phyloP scores from a whole-genome alignment of 1,140 invertebrate genomes.

The Drosophila oshimai region DNA sequence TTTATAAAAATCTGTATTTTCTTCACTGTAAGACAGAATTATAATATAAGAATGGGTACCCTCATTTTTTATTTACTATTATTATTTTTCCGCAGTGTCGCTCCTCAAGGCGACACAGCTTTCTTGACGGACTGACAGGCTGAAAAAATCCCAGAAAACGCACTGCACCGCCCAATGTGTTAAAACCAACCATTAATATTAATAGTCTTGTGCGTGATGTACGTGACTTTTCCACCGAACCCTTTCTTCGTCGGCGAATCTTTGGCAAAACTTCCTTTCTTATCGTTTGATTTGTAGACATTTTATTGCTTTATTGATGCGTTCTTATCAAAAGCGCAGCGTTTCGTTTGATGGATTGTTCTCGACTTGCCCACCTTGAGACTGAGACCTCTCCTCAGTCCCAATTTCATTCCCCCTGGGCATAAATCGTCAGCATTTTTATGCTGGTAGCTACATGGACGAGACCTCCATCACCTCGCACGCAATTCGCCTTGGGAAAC shows the following conservation, averaged over 20 bases:
- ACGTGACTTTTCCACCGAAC: slow-evolving; percentile 79
- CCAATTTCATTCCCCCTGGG: slow-evolving; percentile 6
- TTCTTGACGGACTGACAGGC: slow-evolving; percentile 44
- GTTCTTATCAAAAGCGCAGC: slow-evolving; percentile 74
- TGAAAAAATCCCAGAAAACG: slow-evolving; percentile 13
- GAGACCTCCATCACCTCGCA: slow-evolving; percentile 39
- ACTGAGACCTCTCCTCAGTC: neutral
- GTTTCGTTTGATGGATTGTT: slow-evolving; percentile 78
- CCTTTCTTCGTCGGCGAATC: slow-evolving; percentile 49
- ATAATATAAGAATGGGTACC: too few relatives aligned
- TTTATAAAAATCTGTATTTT: too few relatives aligned
- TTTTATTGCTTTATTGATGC: slow-evolving; percentile 82
- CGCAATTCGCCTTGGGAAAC: slow-evolving; percentile 77
- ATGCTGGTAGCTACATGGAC: slow-evolving; percentile 76
- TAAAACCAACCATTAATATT: slow-evolving; percentile 81
- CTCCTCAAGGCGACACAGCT: slow-evolving; percentile 34
- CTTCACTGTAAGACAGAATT: too few relatives aligned
- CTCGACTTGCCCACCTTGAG: slow-evolving; percentile 44
- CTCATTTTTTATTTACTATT: neutral
- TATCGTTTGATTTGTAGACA: slow-evolving; percentile 80
- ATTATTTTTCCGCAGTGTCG: neutral
- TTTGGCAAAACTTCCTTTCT: slow-evolving; percentile 57
- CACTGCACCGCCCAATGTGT: slow-evolving; percentile 74
- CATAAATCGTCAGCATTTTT: slow-evolving; percentile 68
- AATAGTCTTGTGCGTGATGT: slow-evolving; percentile 76